A percentile compares a stretch with the other conserved stretches of the same genome.
Evolutionary conservation across 1,140 invertebrate genomes (phyloP).

Genomic region (Rhagoletis zephyria): DNA sequence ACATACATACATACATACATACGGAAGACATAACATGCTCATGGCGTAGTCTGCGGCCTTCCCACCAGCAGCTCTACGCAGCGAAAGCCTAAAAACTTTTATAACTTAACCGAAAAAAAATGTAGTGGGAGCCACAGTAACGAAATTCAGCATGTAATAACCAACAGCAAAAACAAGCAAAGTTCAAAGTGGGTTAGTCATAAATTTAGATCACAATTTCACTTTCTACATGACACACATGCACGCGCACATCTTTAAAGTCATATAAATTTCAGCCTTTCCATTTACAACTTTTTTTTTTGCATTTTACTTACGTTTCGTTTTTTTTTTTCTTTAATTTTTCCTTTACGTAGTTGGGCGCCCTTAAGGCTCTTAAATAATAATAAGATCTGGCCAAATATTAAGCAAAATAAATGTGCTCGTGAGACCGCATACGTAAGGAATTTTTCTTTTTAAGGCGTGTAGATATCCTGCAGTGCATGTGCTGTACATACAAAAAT

Average conservation of each 20-base stretch:
- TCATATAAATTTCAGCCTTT: constrained; percentile 4
- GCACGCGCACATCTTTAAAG: background rate
- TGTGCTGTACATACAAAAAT: background rate
- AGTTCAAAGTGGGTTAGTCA: constrained; percentile 30
- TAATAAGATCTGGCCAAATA: constrained; percentile 44
- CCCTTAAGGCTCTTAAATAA: constrained; percentile 47
- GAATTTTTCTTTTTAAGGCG: background rate
- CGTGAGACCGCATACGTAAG: background rate
- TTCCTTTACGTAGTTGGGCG: background rate
- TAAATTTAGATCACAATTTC: constrained; percentile 37
- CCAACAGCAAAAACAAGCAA: constrained; percentile 2
- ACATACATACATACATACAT: no score
- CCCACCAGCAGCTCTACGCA: no score
- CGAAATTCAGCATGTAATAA: background rate
- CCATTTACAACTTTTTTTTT: background rate
- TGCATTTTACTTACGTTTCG: background rate
- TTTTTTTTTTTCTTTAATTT: background rate
- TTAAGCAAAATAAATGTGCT: constrained; percentile 42
- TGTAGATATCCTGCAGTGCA: background rate
- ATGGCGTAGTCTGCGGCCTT: background rate
- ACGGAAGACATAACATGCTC: background rate
- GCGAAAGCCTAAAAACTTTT: background rate
- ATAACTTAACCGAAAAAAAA: constrained; percentile 1
- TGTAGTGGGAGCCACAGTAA: background rate
- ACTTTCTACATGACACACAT: constrained; percentile 2